Evolutionary conservation across 2,888 invertebrate species (phyloP).

Genomic region (Caenorhabditis auriculariae): DNA sequence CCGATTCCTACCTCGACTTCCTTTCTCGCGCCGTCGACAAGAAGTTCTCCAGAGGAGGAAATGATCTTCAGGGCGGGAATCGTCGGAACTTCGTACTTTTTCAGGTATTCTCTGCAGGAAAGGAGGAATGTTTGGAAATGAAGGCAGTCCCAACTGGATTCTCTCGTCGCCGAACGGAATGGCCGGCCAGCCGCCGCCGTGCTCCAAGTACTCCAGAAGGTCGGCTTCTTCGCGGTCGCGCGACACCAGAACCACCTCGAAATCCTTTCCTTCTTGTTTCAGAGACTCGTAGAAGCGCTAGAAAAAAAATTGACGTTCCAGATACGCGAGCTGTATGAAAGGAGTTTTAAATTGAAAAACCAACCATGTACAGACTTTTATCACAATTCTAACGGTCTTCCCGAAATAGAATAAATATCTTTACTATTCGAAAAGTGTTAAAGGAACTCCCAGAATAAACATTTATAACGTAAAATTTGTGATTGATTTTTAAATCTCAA

Average conservation of each 20-base stretch:
- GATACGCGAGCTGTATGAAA: no score
- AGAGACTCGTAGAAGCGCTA: constrained; percentile 37
- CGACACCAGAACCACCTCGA: constrained; percentile 54
- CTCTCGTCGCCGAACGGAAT: constrained; percentile 52
- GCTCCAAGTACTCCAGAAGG: constrained; percentile 56
- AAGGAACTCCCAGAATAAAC: no score
- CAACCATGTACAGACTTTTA: no score
- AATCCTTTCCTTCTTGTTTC: constrained; percentile 41
- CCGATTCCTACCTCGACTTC: constrained; percentile 64
- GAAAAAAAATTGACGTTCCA: constrained; percentile 3
- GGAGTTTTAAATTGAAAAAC: no score
- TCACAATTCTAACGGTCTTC: no score
- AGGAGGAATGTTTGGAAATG: neutral
- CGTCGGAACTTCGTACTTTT: constrained; percentile 51
- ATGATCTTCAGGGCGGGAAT: constrained; percentile 66
- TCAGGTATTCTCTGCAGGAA: constrained; percentile 35
- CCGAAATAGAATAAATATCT: no score
- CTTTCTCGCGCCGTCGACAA: constrained; percentile 65
- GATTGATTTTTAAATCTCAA: no score
- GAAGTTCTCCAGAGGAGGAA: constrained; percentile 64
- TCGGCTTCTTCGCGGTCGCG: constrained; percentile 55
- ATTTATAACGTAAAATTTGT: no score
- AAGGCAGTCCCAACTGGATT: constrained; percentile 37
- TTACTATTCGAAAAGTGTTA: no score
- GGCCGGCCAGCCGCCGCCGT: constrained; percentile 53